A percentile compares a stretch with the other conserved stretches of the same genome.
Conservation (phyloP, 2,113 vertebrate species). For the Lanius ludovicianus region DNA sequence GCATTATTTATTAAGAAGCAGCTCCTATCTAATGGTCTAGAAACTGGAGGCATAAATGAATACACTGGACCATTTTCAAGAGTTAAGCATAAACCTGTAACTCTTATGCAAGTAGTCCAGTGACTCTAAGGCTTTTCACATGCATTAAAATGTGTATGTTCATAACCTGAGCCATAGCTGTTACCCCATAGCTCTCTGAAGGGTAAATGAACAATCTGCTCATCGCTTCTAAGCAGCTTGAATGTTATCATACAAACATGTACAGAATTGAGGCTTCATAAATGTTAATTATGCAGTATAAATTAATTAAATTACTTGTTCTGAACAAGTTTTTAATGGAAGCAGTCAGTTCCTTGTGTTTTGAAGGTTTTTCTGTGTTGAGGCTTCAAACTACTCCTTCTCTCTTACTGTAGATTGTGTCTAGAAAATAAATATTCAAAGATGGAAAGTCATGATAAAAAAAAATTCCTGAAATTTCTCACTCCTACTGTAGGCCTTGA, state of each 20-base stretch:
- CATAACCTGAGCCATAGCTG: background rate
- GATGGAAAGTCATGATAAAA: background rate
- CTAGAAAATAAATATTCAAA: background rate
- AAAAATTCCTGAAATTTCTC: background rate
- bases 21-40: background rate
- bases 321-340: background rate
- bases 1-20: background rate
- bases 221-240: background rate
- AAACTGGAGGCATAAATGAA: background rate
- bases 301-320: background rate
- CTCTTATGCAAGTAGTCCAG: background rate
- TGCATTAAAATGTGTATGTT: background rate
- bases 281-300: background rate
- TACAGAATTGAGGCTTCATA: background rate
- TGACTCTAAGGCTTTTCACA: background rate
- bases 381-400: background rate
- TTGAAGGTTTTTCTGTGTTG: background rate
- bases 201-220: background rate
- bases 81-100: background rate
- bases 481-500: background rate
- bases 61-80: background rate
- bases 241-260: background rate
- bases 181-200: background rate
- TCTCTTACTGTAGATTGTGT: background rate
- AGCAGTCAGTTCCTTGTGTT: background rate